Evolutionary conservation across 1,140 invertebrate species (phyloP).

Genomic region (Pogonus chalceus): DNA sequence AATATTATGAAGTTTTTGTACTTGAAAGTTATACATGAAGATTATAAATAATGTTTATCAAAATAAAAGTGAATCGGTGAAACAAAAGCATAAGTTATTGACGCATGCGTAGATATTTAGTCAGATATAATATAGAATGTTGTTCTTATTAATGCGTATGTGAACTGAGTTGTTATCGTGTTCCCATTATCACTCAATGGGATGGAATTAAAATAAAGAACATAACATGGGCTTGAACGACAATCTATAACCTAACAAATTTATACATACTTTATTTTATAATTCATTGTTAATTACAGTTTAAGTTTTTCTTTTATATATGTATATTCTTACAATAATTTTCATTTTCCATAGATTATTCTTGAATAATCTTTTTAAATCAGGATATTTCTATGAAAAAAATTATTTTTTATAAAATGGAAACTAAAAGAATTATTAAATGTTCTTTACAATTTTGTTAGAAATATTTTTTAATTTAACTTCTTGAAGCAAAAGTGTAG

Average conservation of each 20-base stretch:
- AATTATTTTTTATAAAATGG: too few relatives aligned
- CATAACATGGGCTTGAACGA: not conserved
- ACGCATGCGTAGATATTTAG: not conserved
- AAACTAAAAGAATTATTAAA: too few relatives aligned
- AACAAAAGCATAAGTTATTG: not conserved
- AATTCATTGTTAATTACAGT: too few relatives aligned
- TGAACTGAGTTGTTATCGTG: not conserved
- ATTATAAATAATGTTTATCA: not conserved
- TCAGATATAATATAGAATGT: not conserved
- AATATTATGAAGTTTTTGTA: not conserved
- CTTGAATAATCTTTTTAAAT: too few relatives aligned
- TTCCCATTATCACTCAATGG: slow-evolving; percentile 5
- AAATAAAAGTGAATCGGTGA: not conserved
- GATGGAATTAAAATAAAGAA: not conserved
- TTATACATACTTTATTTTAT: not conserved
- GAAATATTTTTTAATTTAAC: too few relatives aligned
- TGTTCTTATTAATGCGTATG: not conserved
- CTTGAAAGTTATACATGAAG: not conserved
- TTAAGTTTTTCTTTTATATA: too few relatives aligned
- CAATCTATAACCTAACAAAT: not conserved
- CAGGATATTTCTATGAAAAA: too few relatives aligned
- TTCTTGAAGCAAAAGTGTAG: too few relatives aligned
- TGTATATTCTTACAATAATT: too few relatives aligned
- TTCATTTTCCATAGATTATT: too few relatives aligned
- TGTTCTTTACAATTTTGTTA: too few relatives aligned